Evolutionary conservation across 35 echinoderm and acorn worm species (phyloP).

Genomic region (Patiria miniata): DNA sequence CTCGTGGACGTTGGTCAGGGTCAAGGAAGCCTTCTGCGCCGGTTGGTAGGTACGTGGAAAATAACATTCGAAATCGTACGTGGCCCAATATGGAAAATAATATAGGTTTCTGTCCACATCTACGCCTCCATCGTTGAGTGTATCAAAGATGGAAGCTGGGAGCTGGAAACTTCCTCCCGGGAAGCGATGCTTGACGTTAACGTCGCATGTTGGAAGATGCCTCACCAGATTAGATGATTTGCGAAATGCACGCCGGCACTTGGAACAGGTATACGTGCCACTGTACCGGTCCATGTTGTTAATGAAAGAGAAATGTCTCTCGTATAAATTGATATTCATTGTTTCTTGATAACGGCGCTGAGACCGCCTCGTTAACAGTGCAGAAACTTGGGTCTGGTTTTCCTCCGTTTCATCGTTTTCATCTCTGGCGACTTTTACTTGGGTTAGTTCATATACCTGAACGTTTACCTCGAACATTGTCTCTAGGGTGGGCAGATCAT

Average conservation of each 20-base stretch:
- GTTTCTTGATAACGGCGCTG: neutral
- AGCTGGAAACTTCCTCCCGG: too few species aligned
- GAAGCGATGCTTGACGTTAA: constrained; percentile 17
- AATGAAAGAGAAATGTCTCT: neutral
- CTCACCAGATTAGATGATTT: neutral
- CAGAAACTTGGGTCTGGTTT: neutral
- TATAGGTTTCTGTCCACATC: too few species aligned
- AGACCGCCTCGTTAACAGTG: neutral
- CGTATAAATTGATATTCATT: constrained; percentile 8
- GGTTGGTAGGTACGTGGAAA: neutral
- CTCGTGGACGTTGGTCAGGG: neutral
- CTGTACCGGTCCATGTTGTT: neutral
- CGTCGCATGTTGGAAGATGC: constrained; percentile 1
- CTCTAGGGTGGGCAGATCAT: neutral
- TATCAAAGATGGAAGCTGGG: too few species aligned
- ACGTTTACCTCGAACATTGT: neutral
- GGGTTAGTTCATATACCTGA: neutral
- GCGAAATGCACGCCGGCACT: neutral
- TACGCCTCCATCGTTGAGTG: too few species aligned
- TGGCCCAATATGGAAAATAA: neutral
- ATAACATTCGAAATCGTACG: constrained; percentile 17
- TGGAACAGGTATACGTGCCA: neutral
- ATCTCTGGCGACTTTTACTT: neutral
- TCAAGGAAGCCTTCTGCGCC: neutral
- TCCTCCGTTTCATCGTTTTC: neutral